Percentiles rank a stretch among this genome's conserved stretches.
These are phyloP conservation scores for Dendroctonus ponderosae DNA, from an alignment of 1,140 invertebrate species.

Conservation along the genomic window DNA sequence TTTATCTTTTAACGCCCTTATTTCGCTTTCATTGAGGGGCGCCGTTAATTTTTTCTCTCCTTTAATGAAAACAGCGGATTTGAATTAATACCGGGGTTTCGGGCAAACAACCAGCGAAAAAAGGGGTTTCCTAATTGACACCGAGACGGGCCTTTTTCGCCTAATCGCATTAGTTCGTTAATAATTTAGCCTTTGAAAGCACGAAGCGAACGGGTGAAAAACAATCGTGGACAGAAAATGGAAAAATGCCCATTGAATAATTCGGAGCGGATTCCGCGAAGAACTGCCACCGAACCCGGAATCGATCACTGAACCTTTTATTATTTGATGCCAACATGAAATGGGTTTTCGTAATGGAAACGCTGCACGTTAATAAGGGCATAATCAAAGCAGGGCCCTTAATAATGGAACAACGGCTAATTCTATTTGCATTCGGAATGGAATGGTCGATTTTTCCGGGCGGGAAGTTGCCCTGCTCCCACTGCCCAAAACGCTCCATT, in stretches of 20 bases:
- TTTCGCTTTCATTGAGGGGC: background rate
- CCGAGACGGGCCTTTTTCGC: constrained; percentile 2
- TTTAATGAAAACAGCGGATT: constrained; percentile 3
- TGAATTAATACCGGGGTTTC: constrained; percentile 5
- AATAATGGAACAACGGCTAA: constrained; percentile 18
- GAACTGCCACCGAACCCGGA: constrained; percentile 1
- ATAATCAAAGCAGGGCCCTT: constrained; percentile 22
- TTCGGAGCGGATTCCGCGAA: constrained; percentile 18
- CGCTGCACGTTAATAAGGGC: constrained; percentile 22
- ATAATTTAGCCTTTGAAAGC: background rate
- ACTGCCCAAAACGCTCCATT: no score
- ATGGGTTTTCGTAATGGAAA: constrained; percentile 24
- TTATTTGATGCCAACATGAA: constrained; percentile 24
- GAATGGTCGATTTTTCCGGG: constrained; percentile 7
- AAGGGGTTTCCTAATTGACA: constrained; percentile 21
- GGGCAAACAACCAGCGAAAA: background rate
- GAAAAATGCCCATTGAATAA: constrained; percentile 15
- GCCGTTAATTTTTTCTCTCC: no score
- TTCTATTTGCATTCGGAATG: constrained; percentile 16
- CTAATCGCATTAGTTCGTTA: constrained; percentile 9
- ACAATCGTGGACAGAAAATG: constrained; percentile 3
- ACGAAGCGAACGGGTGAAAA: background rate
- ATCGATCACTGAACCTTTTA: constrained; percentile 23
- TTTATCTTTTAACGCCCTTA: constrained; percentile 22
- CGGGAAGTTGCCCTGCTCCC: background rate